Evolutionary conservation across 2,888 invertebrate species (phyloP).

Genomic region (Hirtodrosophila trivittata): DNA sequence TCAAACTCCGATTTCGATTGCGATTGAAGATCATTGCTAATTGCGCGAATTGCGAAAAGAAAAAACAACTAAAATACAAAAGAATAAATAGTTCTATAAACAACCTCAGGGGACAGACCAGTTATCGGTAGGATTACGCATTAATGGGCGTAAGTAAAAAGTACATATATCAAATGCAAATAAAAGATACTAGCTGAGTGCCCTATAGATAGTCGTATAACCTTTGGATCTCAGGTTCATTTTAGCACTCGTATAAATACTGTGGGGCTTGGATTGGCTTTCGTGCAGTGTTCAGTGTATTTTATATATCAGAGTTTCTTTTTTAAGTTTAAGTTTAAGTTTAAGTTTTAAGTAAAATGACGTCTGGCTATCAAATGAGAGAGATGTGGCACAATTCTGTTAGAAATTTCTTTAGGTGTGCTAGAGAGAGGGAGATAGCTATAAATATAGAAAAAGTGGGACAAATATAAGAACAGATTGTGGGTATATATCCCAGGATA

Average conservation of each 20-base stretch:
- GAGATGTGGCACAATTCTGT: conserved; percentile 66
- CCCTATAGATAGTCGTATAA: conserved; percentile 48
- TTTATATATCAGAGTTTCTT: background rate
- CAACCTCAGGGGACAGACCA: conserved; percentile 73
- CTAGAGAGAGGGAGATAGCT: conserved; percentile 4
- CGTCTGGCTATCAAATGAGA: conserved; percentile 63
- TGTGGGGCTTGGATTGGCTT: conserved; percentile 14
- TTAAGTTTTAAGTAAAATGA: conserved; percentile 65
- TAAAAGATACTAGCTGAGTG: conserved; percentile 46
- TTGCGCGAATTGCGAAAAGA: conserved; percentile 39
- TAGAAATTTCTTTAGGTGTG: conserved; percentile 58
- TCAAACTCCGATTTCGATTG: too few species aligned
- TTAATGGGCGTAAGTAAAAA: conserved; percentile 60
- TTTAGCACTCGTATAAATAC: conserved; percentile 33
- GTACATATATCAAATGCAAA: conserved; percentile 68
- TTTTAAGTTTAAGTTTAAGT: conserved; percentile 16
- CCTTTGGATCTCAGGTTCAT: conserved; percentile 38
- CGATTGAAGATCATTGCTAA: conserved; percentile 40
- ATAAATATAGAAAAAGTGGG: conserved; percentile 11
- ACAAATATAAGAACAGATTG: conserved; percentile 15
- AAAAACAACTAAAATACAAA: conserved; percentile 8
- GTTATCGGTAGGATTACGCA: conserved; percentile 73
- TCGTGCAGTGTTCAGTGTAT: conserved; percentile 17
- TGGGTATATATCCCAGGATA: conserved; percentile 18
- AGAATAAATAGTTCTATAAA: conserved; percentile 41